These are phyloP conservation scores for Ovibos moschatus DNA, from an alignment of 2,113 vertebrate genomes.

Conservation along the genomic window DNA sequence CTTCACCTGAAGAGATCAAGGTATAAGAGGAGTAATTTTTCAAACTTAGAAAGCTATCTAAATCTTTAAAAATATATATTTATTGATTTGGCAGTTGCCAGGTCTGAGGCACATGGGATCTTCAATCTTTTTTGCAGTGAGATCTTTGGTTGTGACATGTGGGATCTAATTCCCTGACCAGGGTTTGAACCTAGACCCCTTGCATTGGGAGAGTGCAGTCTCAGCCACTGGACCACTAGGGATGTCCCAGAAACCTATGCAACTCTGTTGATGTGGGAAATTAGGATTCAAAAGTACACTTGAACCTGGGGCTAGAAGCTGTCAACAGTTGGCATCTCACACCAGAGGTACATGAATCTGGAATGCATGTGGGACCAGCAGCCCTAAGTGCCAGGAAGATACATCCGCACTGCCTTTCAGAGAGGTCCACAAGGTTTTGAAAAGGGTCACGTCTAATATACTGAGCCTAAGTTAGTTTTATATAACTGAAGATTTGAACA, in stretches of 20 bases:
- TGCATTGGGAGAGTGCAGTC: neutral
- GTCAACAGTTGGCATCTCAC: neutral
- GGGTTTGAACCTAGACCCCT: neutral
- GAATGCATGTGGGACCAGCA: neutral
- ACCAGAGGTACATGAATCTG: neutral
- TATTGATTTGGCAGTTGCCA: neutral
- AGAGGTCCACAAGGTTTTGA: neutral
- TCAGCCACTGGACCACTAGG: neutral
- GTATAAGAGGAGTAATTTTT: neutral
- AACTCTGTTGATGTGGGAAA: neutral
- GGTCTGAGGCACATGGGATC: neutral
- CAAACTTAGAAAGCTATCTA: neutral
- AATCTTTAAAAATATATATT: neutral
- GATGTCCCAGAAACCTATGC: neutral
- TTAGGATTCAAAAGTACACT: neutral
- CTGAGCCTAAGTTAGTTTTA: neutral
- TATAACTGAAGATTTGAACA: neutral
- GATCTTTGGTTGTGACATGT: neutral
- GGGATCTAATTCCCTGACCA: neutral
- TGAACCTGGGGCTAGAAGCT: neutral
- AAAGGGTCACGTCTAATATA: neutral
- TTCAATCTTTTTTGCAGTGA: neutral
- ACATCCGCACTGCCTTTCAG: neutral
- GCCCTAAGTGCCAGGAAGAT: neutral
- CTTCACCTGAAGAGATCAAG: neutral